Conservation (phyloP, 2,797 vertebrate genomes). For the Enteromius trimaculatus region DNA sequence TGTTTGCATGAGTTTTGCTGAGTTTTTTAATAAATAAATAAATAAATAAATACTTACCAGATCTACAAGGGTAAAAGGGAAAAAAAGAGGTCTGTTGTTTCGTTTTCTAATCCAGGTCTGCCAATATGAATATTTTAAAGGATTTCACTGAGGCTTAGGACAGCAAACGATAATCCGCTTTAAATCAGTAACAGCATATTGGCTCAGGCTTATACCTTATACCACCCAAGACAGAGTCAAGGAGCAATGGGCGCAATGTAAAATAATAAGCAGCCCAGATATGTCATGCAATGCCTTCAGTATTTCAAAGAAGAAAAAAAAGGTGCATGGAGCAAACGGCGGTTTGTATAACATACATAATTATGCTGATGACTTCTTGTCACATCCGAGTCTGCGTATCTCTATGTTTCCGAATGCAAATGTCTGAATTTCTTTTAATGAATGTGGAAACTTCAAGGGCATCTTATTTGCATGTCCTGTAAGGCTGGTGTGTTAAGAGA, state of each 20-base stretch:
- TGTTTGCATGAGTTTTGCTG: neutral
- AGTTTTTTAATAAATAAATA: too few species aligned
- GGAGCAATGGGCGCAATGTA: conserved; percentile 60
- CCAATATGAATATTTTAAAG: conserved; percentile 76
- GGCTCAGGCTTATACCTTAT: conserved; percentile 69
- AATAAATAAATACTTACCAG: conserved; percentile 16
- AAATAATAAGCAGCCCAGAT: conserved; percentile 65
- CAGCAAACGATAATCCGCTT: conserved; percentile 76
- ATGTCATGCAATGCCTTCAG: conserved; percentile 46
- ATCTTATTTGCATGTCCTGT: conserved; percentile 66
- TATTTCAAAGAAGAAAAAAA: conserved; percentile 45
- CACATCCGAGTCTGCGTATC: neutral
- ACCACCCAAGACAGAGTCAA: conserved; percentile 69
- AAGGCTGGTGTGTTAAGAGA: conserved; percentile 69
- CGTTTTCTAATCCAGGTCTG: conserved; percentile 69
- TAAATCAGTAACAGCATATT: conserved; percentile 79
- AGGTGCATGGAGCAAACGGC: conserved; percentile 19
- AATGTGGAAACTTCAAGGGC: conserved; percentile 58
- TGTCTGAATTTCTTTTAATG: conserved; percentile 51
- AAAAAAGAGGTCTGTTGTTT: conserved; percentile 67
- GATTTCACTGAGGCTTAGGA: conserved; percentile 74
- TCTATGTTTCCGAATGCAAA: neutral
- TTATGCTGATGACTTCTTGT: conserved; percentile 31
- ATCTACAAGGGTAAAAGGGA: conserved; percentile 49
- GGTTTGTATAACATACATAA: conserved; percentile 32